A percentile compares a stretch with the other conserved stretches of the same genome.
These are phyloP conservation scores for Loxodonta africana DNA, from an alignment of 2,113 vertebrate species.

Conservation along the genomic window DNA sequence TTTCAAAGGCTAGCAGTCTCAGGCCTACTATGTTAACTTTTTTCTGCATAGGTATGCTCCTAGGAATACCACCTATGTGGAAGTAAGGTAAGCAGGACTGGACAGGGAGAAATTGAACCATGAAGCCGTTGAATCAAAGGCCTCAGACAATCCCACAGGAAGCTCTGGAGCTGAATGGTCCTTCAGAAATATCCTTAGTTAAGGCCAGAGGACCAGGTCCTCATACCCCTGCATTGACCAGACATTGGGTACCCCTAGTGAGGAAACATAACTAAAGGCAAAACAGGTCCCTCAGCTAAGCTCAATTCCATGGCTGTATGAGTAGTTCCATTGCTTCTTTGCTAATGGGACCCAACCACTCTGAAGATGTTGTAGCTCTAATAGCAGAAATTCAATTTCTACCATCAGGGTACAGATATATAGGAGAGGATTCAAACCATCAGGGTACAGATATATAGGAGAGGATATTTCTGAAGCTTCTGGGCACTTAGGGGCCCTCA, in stretches of 20 bases:
- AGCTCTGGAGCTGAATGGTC: not conserved
- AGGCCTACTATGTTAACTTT: not conserved
- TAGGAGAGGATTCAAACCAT: not conserved
- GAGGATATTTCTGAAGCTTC: constrained; percentile 24
- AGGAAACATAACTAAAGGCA: not conserved
- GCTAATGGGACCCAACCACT: not conserved
- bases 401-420: not conserved
- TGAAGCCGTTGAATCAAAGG: not conserved
- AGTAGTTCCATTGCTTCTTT: not conserved
- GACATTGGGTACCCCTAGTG: not conserved
- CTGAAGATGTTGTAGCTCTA: constrained; percentile 24
- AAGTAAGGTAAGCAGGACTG: not conserved
- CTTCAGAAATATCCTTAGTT: not conserved
- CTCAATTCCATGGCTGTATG: not conserved
- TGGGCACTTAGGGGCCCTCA: not conserved
- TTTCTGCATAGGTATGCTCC: too few relatives aligned
- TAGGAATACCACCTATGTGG: not conserved
- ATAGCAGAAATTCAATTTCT: not conserved
- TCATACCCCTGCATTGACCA: not conserved
- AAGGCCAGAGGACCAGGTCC: not conserved
- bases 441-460: not conserved
- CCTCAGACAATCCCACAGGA: not conserved
- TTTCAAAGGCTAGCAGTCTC: not conserved
- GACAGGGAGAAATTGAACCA: not conserved
- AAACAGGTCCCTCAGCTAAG: not conserved